Conservation (phyloP, 1,140 invertebrate genomes). For the Euura lappo region DNA sequence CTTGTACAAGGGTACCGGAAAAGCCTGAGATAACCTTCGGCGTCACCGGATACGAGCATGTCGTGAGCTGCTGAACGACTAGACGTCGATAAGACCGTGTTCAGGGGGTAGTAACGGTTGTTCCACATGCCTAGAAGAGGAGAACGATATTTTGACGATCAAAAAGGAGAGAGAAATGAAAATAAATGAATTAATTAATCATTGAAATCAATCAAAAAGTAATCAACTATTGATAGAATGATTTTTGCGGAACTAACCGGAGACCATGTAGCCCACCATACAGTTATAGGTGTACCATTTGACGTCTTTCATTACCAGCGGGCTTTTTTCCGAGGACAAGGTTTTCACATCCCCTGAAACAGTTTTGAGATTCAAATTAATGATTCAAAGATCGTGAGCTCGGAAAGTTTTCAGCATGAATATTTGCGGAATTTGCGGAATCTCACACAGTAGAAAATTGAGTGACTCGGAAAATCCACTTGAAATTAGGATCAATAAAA, state of each 20-base stretch:
- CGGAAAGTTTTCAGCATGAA: not conserved
- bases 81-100: constrained; percentile 79
- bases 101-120: constrained; percentile 84
- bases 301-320: constrained; percentile 86
- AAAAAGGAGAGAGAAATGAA: not conserved
- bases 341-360: constrained; percentile 84
- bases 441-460: no score
- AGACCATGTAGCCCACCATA: constrained; percentile 82
- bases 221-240: not conserved
- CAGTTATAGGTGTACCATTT: constrained; percentile 88
- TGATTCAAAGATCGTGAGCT: no score
- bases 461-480: no score
- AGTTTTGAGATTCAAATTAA: not conserved
- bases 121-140: constrained; percentile 79
- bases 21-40: constrained; percentile 88
- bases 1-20: constrained; percentile 87
- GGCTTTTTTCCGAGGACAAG: constrained; percentile 81
- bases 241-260: constrained; percentile 65
- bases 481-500: no score
- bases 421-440: not conserved
- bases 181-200: not conserved
- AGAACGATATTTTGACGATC: no score
- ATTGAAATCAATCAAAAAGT: constrained; percentile 8
- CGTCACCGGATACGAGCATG: constrained; percentile 85
- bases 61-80: constrained; percentile 83